Conservation (phyloP, 2,797 vertebrate genomes). For the Macropus fuliginosus region DNA sequence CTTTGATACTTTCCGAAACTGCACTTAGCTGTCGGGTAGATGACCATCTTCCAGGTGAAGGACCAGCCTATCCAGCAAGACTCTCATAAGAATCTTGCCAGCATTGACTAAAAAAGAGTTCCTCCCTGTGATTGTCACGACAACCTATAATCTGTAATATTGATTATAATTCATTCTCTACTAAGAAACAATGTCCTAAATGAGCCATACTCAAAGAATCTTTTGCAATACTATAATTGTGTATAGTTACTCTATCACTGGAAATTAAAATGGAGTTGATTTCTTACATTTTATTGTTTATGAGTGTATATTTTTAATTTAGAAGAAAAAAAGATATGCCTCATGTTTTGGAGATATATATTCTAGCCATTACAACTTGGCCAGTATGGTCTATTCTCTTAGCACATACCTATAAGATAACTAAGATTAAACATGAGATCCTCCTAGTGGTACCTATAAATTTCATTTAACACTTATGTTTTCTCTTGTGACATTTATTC, state of each 20-base stretch:
- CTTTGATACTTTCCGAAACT: too few species aligned
- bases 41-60: too few species aligned
- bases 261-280: background rate
- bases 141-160: too few species aligned
- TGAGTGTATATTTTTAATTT: constrained; percentile 3
- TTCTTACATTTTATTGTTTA: background rate
- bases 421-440: background rate
- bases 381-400: background rate
- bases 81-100: too few species aligned
- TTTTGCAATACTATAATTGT: background rate
- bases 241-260: background rate
- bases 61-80: too few species aligned
- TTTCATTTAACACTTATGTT: background rate
- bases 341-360: background rate
- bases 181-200: background rate
- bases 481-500: background rate
- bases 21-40: too few species aligned
- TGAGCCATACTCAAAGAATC: background rate
- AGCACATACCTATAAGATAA: background rate
- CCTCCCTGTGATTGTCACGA: too few species aligned
- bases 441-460: background rate
- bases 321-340: background rate
- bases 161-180: background rate
- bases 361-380: background rate
- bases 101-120: too few species aligned